phyloP scores from a whole-genome alignment of 1,140 invertebrate genomes.

The Anoplophora glabripennis region DNA sequence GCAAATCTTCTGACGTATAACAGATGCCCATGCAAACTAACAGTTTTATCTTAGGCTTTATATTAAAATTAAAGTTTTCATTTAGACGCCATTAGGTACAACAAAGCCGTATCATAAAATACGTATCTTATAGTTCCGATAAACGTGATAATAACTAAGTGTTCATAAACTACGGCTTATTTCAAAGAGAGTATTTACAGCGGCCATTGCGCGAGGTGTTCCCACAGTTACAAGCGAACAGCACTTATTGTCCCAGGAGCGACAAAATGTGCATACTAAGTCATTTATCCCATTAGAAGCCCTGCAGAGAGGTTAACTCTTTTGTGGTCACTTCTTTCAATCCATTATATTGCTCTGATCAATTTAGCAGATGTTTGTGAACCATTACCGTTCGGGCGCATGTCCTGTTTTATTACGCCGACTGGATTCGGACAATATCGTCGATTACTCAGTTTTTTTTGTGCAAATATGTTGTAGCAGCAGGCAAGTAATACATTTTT shows the following conservation, averaged over 20 bases:
- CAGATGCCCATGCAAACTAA: too few relatives aligned
- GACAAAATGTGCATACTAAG: neutral
- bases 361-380: neutral
- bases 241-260: neutral
- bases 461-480: too few relatives aligned
- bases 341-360: neutral
- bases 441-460: too few relatives aligned
- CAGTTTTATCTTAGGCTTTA: too few relatives aligned
- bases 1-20: too few relatives aligned
- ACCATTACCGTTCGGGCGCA: too few relatives aligned
- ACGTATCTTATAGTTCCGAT: neutral
- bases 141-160: conserved; percentile 1
- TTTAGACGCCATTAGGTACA: too few relatives aligned
- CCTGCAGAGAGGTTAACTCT: conserved; percentile 3
- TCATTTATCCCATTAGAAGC: conserved; percentile 3
- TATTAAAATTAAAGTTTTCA: too few relatives aligned
- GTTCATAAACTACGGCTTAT: conserved; percentile 7
- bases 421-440: too few relatives aligned
- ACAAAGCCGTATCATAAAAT: too few relatives aligned
- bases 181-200: neutral
- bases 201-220: neutral
- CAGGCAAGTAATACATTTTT: too few relatives aligned
- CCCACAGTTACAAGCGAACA: conserved; percentile 1
- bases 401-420: too few relatives aligned
- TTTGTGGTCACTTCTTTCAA: conserved; percentile 8